Percentiles rank a stretch among this genome's conserved stretches.
Evolutionary conservation across 1,140 invertebrate genomes (phyloP).

Genomic region (Drosophila pseudoananassae): DNA sequence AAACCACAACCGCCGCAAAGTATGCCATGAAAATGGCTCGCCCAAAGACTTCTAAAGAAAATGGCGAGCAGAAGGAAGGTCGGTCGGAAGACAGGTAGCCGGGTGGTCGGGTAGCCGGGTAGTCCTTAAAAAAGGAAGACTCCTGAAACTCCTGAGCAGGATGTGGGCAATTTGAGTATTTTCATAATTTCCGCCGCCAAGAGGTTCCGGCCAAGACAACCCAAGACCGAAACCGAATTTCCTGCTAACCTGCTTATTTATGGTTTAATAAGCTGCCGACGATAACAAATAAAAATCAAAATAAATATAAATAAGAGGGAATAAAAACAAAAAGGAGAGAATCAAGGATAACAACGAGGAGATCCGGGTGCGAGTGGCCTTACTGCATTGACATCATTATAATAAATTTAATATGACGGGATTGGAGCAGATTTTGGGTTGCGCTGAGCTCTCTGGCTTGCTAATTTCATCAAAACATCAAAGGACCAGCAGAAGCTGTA

Average conservation of each 20-base stretch:
- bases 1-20: conserved; percentile 62
- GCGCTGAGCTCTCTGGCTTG: conserved; percentile 10
- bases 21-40: conserved; percentile 65
- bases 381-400: conserved; percentile 53
- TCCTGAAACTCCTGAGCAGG: conserved; percentile 40
- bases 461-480: conserved; percentile 73
- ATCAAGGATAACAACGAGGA: conserved; percentile 5
- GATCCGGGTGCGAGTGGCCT: conserved; percentile 22
- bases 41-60: conserved; percentile 46
- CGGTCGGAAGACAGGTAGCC: neutral
- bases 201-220: neutral
- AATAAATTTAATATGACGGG: conserved; percentile 69
- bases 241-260: conserved; percentile 61
- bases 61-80: conserved; percentile 8
- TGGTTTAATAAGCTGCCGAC: conserved; percentile 65
- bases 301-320: conserved; percentile 42
- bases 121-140: conserved; percentile 15
- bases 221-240: conserved; percentile 26
- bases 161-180: conserved; percentile 77
- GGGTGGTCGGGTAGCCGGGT: neutral
- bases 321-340: conserved; percentile 25
- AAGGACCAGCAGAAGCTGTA: conserved; percentile 52
- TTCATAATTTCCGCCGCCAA: conserved; percentile 72
- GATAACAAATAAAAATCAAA: conserved; percentile 62
- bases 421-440: conserved; percentile 33